phyloP scores from a whole-genome alignment of 2,888 invertebrate species.

The Taphrorychus bicolor region DNA sequence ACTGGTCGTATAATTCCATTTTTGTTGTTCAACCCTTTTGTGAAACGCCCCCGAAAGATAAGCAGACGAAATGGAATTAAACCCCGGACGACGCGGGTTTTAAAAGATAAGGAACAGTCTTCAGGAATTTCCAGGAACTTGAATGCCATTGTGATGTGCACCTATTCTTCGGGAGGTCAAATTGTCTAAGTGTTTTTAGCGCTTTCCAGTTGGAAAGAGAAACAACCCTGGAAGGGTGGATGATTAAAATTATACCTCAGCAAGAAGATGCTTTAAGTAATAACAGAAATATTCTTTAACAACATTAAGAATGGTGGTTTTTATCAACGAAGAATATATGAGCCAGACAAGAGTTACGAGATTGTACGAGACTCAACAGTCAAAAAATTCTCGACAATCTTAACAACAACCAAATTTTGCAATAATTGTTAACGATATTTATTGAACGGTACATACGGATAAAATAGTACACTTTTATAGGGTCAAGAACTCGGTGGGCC shows the following conservation, averaged over 20 bases:
- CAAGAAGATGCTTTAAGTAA: no score
- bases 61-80: slow-evolving; percentile 4
- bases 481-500: neutral
- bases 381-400: no score
- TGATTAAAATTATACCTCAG: no score
- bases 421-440: no score
- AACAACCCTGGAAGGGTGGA: no score
- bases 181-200: neutral
- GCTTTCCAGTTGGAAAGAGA: no score
- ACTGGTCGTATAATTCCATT: neutral
- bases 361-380: no score
- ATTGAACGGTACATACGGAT: no score
- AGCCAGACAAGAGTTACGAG: no score
- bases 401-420: neutral
- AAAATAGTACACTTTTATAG: neutral
- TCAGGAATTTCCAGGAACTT: neutral
- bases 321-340: no score
- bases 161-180: neutral
- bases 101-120: slow-evolving; percentile 14
- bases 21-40: slow-evolving; percentile 8
- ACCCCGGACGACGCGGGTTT: neutral
- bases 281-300: no score
- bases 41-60: slow-evolving; percentile 5
- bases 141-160: neutral
- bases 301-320: no score